These are phyloP conservation scores for Leptodactylus fallax DNA, from an alignment of 2,797 vertebrate genomes.

Conservation along the genomic window DNA sequence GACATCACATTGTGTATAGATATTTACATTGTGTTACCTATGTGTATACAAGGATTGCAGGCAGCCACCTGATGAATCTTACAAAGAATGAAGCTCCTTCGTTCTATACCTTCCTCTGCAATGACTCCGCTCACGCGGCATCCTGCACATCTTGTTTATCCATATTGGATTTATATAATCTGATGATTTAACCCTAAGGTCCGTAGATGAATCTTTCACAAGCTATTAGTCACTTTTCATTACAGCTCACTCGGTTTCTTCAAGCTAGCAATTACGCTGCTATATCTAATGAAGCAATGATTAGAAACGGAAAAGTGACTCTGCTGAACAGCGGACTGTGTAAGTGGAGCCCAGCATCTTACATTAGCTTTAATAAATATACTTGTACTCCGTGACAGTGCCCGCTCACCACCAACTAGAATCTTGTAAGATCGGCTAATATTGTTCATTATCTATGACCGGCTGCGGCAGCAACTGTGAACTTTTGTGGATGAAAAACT, in stretches of 20 bases:
- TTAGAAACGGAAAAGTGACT: slow-evolving; percentile 37
- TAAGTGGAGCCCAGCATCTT: background rate
- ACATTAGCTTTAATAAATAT: slow-evolving; percentile 28
- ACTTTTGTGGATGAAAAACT: background rate
- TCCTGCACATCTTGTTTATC: slow-evolving; percentile 65
- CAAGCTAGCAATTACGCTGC: slow-evolving; percentile 59
- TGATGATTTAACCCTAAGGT: slow-evolving; percentile 52
- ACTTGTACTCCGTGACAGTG: background rate
- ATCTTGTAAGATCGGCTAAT: background rate
- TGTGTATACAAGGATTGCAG: background rate
- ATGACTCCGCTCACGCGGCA: slow-evolving; percentile 46
- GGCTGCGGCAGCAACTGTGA: background rate
- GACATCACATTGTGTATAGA: no score
- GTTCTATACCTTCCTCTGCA: background rate
- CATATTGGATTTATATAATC: slow-evolving; percentile 52
- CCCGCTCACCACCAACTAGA: background rate
- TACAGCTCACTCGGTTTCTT: slow-evolving; percentile 67
- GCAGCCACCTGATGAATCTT: background rate
- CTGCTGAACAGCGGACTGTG: slow-evolving; percentile 9
- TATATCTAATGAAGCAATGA: slow-evolving; percentile 54
- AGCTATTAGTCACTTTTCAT: slow-evolving; percentile 67
- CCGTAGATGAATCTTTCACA: slow-evolving; percentile 64
- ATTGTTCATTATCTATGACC: background rate
- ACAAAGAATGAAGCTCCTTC: background rate
- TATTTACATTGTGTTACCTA: background rate